A percentile compares a stretch with the other conserved stretches of the same genome.
These are phyloP conservation scores for Hassar affinis DNA, from an alignment of 2,113 vertebrate species.

Conservation along the genomic window DNA sequence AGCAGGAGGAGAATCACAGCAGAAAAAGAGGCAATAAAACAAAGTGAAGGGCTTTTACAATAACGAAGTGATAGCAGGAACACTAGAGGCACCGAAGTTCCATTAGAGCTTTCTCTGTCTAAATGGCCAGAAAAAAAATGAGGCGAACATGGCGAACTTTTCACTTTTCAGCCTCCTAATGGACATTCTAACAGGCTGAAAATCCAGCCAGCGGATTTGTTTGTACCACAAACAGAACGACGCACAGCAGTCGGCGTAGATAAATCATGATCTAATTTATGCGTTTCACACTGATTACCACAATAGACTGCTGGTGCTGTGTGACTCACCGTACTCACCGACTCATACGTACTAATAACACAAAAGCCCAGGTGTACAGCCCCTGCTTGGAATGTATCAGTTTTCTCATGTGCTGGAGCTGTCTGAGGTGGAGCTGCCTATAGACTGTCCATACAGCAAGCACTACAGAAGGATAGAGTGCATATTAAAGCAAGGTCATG, in stretches of 20 bases:
- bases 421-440: background rate
- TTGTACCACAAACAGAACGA: background rate
- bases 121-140: slow-evolving; percentile 1
- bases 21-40: slow-evolving; percentile 1
- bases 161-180: background rate
- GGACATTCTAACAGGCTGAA: slow-evolving; percentile 7
- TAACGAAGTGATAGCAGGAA: background rate
- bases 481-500: background rate
- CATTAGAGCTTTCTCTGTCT: slow-evolving; percentile 15
- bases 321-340: background rate
- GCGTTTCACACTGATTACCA: background rate
- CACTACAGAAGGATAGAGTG: background rate
- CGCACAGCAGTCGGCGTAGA: background rate
- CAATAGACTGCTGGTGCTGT: background rate
- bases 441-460: background rate
- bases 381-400: background rate
- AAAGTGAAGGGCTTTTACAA: slow-evolving; percentile 23
- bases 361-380: background rate
- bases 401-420: background rate
- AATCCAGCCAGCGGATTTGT: background rate
- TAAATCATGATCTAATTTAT: background rate
- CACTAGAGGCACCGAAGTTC: slow-evolving; percentile 19
- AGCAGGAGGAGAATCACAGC: background rate
- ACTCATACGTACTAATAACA: background rate
- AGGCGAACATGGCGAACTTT: background rate